Evolutionary conservation across 2,888 invertebrate genomes (phyloP).

Genomic region (Cataglyphis cursor): DNA sequence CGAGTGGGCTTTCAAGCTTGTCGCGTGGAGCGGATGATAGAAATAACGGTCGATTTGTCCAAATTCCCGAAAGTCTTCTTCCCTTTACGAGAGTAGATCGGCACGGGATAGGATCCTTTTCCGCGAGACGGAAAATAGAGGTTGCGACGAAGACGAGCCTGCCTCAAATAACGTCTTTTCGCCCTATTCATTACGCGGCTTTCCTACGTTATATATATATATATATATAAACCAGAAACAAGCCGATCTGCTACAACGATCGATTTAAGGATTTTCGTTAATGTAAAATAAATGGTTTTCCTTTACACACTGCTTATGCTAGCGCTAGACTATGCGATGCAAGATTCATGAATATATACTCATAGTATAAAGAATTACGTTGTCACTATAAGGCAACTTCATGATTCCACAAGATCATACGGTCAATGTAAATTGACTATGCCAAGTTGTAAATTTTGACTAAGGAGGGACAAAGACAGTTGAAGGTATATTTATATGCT

Average conservation of each 20-base stretch:
- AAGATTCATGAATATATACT: background rate
- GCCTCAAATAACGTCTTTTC: conserved; percentile 24
- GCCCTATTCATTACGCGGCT: conserved; percentile 33
- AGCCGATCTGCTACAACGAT: conserved; percentile 10
- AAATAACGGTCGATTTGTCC: conserved; percentile 66
- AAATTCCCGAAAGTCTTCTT: conserved; percentile 56
- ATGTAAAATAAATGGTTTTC: conserved; percentile 1
- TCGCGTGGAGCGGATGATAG: conserved; percentile 69
- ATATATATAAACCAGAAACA: background rate
- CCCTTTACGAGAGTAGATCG: conserved; percentile 4
- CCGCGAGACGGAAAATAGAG: conserved; percentile 28
- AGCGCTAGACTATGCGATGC: background rate
- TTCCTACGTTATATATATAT: background rate
- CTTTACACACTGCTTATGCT: no score
- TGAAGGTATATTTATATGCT: no score
- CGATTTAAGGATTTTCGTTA: conserved; percentile 15
- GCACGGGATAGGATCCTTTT: conserved; percentile 44
- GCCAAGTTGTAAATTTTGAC: no score
- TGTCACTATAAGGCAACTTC: no score
- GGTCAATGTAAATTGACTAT: no score
- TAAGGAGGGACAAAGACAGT: no score
- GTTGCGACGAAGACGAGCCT: conserved; percentile 15
- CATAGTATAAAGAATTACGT: background rate
- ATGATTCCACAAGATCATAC: no score
- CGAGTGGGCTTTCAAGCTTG: conserved; percentile 75